Percentiles rank a stretch among this genome's conserved stretches.
These are phyloP conservation scores for Ceratosolen solmsi DNA, from an alignment of 1,140 invertebrate species.

Conservation along the genomic window DNA sequence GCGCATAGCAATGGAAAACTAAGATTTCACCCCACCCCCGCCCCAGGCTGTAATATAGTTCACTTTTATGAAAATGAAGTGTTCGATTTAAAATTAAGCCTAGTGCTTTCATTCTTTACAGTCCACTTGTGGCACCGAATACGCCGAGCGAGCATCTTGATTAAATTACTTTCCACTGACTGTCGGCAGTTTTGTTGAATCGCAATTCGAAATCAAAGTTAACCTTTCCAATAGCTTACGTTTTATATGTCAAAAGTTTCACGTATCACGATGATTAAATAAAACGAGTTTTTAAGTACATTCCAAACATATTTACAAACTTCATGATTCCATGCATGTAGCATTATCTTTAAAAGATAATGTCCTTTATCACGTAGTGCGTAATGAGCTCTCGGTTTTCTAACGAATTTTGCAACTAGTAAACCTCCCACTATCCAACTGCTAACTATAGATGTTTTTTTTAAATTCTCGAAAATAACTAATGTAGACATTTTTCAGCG, in stretches of 20 bases:
- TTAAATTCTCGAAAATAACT: no score
- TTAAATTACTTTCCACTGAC: constrained; percentile 2
- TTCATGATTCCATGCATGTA: no score
- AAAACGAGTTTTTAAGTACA: no score
- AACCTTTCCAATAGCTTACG: background rate
- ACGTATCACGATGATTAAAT: background rate
- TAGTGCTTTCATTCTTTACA: background rate
- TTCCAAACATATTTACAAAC: no score
- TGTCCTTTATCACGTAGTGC: no score
- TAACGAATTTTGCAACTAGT: no score
- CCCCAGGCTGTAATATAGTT: background rate
- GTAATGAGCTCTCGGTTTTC: no score
- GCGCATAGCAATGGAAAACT: background rate
- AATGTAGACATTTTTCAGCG: no score
- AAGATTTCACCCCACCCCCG: background rate
- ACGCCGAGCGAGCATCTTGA: background rate
- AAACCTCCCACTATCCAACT: no score
- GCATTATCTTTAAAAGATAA: no score
- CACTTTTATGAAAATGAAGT: constrained; percentile 7
- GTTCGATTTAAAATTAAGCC: background rate
- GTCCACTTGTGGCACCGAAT: background rate
- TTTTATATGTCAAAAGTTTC: background rate
- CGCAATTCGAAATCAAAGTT: background rate
- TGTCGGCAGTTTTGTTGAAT: no score
- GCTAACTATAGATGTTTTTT: no score